phyloP scores from a whole-genome alignment of 2,888 invertebrate genomes.

The Thera britannica region DNA sequence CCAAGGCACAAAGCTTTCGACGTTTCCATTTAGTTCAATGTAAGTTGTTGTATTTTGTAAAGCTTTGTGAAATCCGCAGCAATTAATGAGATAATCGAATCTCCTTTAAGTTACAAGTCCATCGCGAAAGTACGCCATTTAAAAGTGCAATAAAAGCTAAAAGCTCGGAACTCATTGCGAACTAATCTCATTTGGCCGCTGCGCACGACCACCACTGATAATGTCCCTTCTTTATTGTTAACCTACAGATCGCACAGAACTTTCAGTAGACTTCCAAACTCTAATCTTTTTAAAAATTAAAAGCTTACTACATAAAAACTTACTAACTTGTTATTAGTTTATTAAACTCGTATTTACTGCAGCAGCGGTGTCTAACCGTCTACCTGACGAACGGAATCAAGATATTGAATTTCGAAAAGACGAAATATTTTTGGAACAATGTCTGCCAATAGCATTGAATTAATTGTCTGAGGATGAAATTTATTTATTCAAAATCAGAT shows the following conservation, averaged over 20 bases:
- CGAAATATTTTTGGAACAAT: too few relatives aligned
- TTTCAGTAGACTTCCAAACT: too few relatives aligned
- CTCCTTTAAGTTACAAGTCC: constrained; percentile 16
- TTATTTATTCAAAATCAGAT: too few relatives aligned
- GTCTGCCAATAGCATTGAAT: too few relatives aligned
- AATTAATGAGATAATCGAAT: constrained; percentile 25
- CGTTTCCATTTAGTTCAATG: not conserved
- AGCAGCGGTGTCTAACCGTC: too few relatives aligned
- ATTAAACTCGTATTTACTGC: too few relatives aligned
- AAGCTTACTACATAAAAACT: too few relatives aligned
- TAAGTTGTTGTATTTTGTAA: not conserved
- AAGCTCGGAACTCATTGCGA: constrained; percentile 24
- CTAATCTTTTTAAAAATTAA: too few relatives aligned
- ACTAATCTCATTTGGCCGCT: constrained; percentile 33
- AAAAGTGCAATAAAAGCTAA: constrained; percentile 37
- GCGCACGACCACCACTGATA: constrained; percentile 11
- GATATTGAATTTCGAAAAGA: too few relatives aligned
- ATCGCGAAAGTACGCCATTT: constrained; percentile 21
- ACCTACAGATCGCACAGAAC: not conserved
- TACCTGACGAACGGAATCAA: too few relatives aligned
- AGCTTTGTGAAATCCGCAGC: constrained; percentile 2
- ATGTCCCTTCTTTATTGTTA: constrained; percentile 17
- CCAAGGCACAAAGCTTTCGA: not conserved
- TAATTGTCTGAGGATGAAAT: too few relatives aligned
- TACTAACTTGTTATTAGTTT: too few relatives aligned